Evolutionary conservation across 2,797 vertebrate species (phyloP), one percentile per base, ranked within the genome.

Genomic region (Sandelia bainsii): DNA sequence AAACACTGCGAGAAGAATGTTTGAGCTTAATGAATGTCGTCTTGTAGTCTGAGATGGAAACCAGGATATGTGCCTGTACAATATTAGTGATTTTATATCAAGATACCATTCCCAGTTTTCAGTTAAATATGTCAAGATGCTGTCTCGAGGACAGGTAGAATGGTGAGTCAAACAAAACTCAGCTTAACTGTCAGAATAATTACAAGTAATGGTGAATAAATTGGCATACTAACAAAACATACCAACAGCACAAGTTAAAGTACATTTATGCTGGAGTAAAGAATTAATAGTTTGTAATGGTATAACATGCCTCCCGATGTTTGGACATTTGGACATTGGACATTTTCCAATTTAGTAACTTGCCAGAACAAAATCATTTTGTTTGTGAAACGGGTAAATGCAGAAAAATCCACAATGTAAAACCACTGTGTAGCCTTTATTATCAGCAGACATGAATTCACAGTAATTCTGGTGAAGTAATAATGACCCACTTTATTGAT

Each of bases 21-120:
- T 66, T 51, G 62, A 74, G 53, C 67, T 76, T 49, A 8, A 39
- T 54, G 56, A 89, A 82, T 87, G 85, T 85, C 75, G 65, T 48
- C 83, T 86, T 83, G 82, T 22, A 83, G 80, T 37, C 64, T 49
- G 45, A 69, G 63, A 37, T 62, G 62, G 19, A 22, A 54, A 27
- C 61, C 16, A 42, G 19, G 53, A 19, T 5, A n/a, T 54, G 61
- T 62, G 45, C 56, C 40, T 59, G 61, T 72, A 23, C 56, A 62
- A 39, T 66, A 6, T 44, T 23, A 69, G 22, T 44, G 19, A 48
- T 20, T 62, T 61, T 51, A 69, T 75, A 78, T 70, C 29, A 75
- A 58, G 9, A 62, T 19, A 25, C 22, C n/a, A 12, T 54, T 66
- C 29, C 50, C 50, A 51, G 14, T 42, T 16, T 45, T 10, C 0